These are phyloP conservation scores for Chaenogobius annularis DNA, from an alignment of 2,113 vertebrate species.

Conservation along the genomic window DNA sequence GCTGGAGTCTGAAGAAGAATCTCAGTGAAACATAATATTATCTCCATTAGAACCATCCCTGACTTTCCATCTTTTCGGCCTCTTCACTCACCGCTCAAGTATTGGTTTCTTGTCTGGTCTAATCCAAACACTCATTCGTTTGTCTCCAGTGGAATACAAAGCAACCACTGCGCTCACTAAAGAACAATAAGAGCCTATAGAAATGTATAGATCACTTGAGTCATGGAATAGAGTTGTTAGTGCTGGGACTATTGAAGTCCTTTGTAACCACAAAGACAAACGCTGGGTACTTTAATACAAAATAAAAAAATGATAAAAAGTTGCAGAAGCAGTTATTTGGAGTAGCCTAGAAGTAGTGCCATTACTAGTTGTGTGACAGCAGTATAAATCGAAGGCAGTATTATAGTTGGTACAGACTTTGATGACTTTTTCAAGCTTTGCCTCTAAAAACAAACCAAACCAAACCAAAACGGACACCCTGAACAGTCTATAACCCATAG, in stretches of 20 bases:
- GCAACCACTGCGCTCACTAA: background rate
- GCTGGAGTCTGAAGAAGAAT: background rate
- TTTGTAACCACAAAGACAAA: background rate
- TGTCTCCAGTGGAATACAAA: background rate
- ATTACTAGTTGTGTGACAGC: background rate
- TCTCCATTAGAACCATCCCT: background rate
- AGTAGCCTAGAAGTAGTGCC: background rate
- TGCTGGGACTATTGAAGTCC: background rate
- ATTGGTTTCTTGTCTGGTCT: constrained; percentile 1
- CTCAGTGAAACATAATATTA: background rate
- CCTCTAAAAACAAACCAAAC: background rate
- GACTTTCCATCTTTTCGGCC: background rate
- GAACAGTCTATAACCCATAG: background rate
- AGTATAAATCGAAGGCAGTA: too few relatives aligned
- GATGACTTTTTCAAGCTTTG: background rate
- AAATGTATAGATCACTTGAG: background rate
- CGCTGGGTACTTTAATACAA: background rate
- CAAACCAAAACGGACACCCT: background rate
- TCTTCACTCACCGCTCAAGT: background rate
- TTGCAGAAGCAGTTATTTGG: background rate
- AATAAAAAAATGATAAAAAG: too few relatives aligned
- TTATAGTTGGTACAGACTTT: background rate
- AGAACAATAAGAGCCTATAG: background rate
- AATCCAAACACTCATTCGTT: constrained; percentile 1
- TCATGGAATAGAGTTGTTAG: background rate